phyloP scores from a whole-genome alignment of 2,888 invertebrate genomes.

The Sinohyriopsis cumingii region DNA sequence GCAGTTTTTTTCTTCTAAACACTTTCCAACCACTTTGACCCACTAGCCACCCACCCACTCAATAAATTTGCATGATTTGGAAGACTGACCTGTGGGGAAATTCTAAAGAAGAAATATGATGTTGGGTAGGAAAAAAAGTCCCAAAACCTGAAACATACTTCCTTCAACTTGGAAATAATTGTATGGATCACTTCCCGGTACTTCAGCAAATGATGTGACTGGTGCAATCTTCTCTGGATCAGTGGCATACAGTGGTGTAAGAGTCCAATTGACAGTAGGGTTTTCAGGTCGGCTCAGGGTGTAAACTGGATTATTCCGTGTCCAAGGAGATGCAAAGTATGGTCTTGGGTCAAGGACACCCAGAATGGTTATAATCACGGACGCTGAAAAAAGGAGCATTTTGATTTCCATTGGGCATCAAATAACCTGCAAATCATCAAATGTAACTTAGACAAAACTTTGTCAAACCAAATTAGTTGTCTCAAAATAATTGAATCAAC shows the following conservation, averaged over 20 bases:
- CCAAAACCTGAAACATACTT: constrained; percentile 18
- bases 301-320: constrained; percentile 27
- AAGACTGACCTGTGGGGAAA: too few species aligned
- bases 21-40: too few species aligned
- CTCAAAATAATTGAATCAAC: too few species aligned
- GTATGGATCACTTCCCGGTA: constrained; percentile 21
- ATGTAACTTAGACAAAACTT: too few species aligned
- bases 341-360: constrained; percentile 32
- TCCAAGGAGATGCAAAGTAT: constrained; percentile 41
- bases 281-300: constrained; percentile 33
- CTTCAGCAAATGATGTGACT: constrained; percentile 27
- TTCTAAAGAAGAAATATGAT: too few species aligned
- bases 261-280: constrained; percentile 14
- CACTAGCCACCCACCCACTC: too few species aligned
- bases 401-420: too few species aligned
- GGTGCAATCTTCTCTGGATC: constrained; percentile 37
- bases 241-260: constrained; percentile 42
- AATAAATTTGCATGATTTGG: too few species aligned
- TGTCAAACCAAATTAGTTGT: too few species aligned
- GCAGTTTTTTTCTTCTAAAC: too few species aligned
- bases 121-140: not conserved
- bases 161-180: constrained; percentile 37
- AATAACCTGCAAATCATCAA: too few species aligned
- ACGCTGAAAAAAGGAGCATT: constrained; percentile 37
- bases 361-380: constrained; percentile 43